A percentile compares a stretch with the other conserved stretches of the same genome.
These are phyloP conservation scores for Metopolophium dirhodum DNA, from an alignment of 1,140 invertebrate genomes.

Conservation along the genomic window DNA sequence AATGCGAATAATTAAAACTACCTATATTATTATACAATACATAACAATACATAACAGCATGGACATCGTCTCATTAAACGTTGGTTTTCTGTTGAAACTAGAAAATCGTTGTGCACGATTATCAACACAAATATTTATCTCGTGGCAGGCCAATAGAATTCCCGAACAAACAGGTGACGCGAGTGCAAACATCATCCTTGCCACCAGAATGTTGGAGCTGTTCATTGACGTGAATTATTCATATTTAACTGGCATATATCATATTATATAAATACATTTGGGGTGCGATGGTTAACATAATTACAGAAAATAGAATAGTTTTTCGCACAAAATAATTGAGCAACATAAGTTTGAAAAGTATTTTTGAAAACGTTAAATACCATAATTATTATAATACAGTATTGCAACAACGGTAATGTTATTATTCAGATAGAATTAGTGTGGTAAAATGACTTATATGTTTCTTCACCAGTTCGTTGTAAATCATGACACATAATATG, in stretches of 20 bases:
- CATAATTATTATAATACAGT: background rate
- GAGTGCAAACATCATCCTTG: no score
- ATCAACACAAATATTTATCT: background rate
- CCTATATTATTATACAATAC: background rate
- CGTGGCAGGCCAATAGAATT: background rate
- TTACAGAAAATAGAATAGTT: background rate
- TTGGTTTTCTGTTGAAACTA: background rate
- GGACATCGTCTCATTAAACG: background rate
- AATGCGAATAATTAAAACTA: background rate
- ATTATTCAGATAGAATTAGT: background rate
- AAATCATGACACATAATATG: background rate
- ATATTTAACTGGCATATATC: no score
- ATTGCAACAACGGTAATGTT: background rate
- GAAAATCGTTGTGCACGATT: background rate
- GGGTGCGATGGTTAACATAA: background rate
- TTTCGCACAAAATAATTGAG: background rate
- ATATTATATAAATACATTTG: background rate
- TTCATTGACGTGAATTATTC: no score
- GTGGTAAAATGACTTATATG: background rate
- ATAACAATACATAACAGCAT: background rate
- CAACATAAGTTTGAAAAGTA: background rate
- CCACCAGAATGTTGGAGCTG: background rate
- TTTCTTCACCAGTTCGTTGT: no score
- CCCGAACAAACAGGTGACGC: no score
- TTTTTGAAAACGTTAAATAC: background rate